These are phyloP conservation scores for Diarsia dahlii DNA, from an alignment of 2,888 invertebrate species.

Conservation along the genomic window DNA sequence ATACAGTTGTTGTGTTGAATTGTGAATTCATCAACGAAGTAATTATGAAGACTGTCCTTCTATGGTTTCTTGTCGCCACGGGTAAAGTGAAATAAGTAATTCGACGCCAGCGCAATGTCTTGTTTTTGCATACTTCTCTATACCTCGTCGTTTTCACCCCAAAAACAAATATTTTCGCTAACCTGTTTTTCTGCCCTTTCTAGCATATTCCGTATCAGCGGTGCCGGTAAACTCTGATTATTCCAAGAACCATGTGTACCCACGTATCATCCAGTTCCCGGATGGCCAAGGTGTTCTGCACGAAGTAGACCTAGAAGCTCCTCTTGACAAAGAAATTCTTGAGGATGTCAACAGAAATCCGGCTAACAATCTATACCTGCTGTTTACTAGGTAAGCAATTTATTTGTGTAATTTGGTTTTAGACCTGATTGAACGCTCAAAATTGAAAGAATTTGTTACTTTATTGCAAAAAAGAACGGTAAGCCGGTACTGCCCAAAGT, in stretches of 20 bases:
- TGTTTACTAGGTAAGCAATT: conserved; percentile 73
- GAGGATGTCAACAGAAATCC: conserved; percentile 73
- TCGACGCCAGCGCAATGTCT: background rate
- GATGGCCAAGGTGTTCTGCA: conserved; percentile 74
- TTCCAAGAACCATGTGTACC: conserved; percentile 63
- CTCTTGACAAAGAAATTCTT: conserved; percentile 70
- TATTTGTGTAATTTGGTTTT: too few relatives aligned
- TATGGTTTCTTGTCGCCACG: conserved; percentile 44
- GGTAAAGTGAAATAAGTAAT: conserved; percentile 27
- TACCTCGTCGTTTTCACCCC: background rate
- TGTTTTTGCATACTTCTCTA: background rate
- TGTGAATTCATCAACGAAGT: conserved; percentile 3
- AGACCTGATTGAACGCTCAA: too few relatives aligned
- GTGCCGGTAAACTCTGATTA: conserved; percentile 67
- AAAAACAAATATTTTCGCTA: background rate
- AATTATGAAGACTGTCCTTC: conserved; percentile 40
- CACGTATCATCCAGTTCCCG: conserved; percentile 74
- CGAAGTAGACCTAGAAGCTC: conserved; percentile 73
- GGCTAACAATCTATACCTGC: conserved; percentile 70
- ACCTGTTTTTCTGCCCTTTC: background rate
- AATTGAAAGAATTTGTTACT: background rate
- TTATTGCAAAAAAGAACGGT: too few relatives aligned
- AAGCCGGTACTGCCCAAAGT: background rate
- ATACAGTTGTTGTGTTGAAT: conserved; percentile 20
- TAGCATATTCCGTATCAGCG: conserved; percentile 71